Percentiles rank a stretch among this genome's conserved stretches.
Conservation (phyloP, 2,797 vertebrate genomes). For the Malacoctenus gilli region DNA sequence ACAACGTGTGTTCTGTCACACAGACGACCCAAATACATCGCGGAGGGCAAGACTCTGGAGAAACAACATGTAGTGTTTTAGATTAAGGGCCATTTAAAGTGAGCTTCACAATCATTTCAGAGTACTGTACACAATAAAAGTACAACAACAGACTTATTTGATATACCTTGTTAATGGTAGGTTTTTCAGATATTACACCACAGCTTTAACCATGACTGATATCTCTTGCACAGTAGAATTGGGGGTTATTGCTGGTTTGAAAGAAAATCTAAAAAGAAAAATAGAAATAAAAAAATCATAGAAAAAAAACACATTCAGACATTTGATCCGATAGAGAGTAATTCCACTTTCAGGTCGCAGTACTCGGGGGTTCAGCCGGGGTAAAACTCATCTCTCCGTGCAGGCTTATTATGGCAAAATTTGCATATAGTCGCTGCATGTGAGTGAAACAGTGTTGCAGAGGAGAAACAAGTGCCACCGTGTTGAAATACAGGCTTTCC, state of each 20-base stretch:
- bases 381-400: constrained; percentile 55
- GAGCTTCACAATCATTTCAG: constrained; percentile 76
- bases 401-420: constrained; percentile 59
- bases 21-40: constrained; percentile 51
- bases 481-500: constrained; percentile 41
- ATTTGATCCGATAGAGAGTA: constrained; percentile 48
- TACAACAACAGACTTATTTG: constrained; percentile 71
- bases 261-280: too few species aligned
- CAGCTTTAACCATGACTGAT: constrained; percentile 67
- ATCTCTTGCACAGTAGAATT: constrained; percentile 70
- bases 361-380: constrained; percentile 52
- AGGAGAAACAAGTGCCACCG: constrained; percentile 40
- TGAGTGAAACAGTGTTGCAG: constrained; percentile 53
- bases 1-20: constrained; percentile 60
- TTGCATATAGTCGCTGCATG: constrained; percentile 75
- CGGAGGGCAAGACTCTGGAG: constrained; percentile 61
- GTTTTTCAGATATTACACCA: constrained; percentile 66
- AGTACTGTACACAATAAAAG: constrained; percentile 72
- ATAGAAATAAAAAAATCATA: constrained; percentile 59
- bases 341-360: constrained; percentile 41
- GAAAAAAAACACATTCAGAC: constrained; percentile 66
- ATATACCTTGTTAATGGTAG: constrained; percentile 70
- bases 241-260: constrained; percentile 84
- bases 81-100: constrained; percentile 69
- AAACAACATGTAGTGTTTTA: constrained; percentile 66